Base-by-base conservation (phyloP, 2,797 vertebrate genomes). In the Discoglossus pictus region DNA sequence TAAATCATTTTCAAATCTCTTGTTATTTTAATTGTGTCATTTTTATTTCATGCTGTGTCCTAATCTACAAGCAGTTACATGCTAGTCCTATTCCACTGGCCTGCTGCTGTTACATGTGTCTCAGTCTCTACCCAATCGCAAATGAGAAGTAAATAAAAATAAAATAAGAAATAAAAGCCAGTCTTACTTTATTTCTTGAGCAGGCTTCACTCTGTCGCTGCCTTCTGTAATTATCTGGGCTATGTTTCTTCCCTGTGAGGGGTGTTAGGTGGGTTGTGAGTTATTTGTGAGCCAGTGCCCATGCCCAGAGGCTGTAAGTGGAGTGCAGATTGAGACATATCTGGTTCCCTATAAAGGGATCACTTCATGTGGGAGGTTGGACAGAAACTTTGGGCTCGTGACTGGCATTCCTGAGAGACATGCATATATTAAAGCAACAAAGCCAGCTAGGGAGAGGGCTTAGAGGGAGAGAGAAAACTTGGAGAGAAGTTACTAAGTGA, bases 341-440 rank as follows among this genome's bases (percentile, higher is more conserved):
- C 94, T 88, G 91, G 93, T 89, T 92, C 90, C 91, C 90, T 95
- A 93, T 94, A 97, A 95, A 96, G 91, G 93, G 93, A 96, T 95
- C 94, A 95, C 96, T 98, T 97, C 93, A 93, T 94, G 94, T 95
- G 93, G 92, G 96, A 95, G 95, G 93, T 93, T 95, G 96, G 94
- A 97, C 95, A 97, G 93, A 93, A 96, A 96, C 93, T 98, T 97
- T 94, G 93, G 92, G 92, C 93, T 93, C 94, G 95, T 98, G 95
- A 98, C 95, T 96, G 92, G 94, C 95, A 98, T 98, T 96, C 94
- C 93, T 92, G 93, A 94, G 92, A 94, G 93, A 96, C 94, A 92
- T 94, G 95, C 94, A 97, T 97, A 98, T 96, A 96, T 98, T 96
- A 97, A 93, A 94, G 92, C 91, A 97, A 97, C 94, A 98, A 98